These are phyloP conservation scores for Anabas testudineus DNA, from an alignment of 2,797 vertebrate genomes.

Conservation along the genomic window DNA sequence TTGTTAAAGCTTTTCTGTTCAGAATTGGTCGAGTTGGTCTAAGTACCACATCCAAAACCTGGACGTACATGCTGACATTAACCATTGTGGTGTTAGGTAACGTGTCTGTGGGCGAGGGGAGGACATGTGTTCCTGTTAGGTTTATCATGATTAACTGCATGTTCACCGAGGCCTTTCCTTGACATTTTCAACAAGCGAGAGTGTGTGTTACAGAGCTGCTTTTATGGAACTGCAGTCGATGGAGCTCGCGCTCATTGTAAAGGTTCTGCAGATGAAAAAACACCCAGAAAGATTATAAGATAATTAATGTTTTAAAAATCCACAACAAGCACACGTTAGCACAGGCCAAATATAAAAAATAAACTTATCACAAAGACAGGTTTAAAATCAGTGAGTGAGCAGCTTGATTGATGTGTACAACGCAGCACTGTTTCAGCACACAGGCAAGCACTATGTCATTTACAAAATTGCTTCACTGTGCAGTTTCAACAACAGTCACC, in stretches of 20 bases:
- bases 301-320: too few species aligned
- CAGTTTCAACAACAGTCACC: slow-evolving; percentile 7
- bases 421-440: slow-evolving; percentile 38
- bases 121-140: slow-evolving; percentile 46
- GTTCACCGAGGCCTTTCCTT: slow-evolving; percentile 54
- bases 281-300: too few species aligned
- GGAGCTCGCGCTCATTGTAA: neutral
- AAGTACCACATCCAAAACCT: slow-evolving; percentile 23
- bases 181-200: slow-evolving; percentile 56
- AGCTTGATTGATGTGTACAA: slow-evolving; percentile 44
- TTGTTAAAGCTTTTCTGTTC: slow-evolving; percentile 7
- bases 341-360: neutral
- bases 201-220: slow-evolving; percentile 25
- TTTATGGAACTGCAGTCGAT: slow-evolving; percentile 17
- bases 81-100: slow-evolving; percentile 55
- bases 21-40: slow-evolving; percentile 17
- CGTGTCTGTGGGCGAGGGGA: slow-evolving; percentile 43
- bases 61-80: slow-evolving; percentile 53
- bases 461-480: slow-evolving; percentile 25
- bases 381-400: slow-evolving; percentile 10
- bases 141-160: slow-evolving; percentile 52
- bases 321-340: too few species aligned
- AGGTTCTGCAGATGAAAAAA: slow-evolving; percentile 12
- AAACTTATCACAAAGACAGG: neutral
- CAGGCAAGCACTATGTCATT: slow-evolving; percentile 32